Base-by-base conservation (phyloP, 2,113 vertebrate genomes). In the Zingel zingel region DNA sequence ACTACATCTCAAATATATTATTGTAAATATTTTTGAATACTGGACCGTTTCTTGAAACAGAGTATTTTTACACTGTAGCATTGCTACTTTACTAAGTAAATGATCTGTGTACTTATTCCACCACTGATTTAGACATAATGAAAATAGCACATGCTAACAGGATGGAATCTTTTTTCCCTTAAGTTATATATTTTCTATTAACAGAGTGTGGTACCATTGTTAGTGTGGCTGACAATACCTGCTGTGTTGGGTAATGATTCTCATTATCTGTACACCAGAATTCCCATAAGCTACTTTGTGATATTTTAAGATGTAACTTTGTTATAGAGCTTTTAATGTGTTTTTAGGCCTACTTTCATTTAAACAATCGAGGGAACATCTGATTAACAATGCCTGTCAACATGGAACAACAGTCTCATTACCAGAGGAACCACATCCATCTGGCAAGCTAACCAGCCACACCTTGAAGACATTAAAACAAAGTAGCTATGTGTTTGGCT, bases 391-490 rank as follows among this genome's bases (percentile, higher is more conserved):
- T 45, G 54, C 87, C 81, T 83, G 81, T 88, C 91, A 89, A 45
- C 62, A 4, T 36, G n/a, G 21, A 82, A 73, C 76, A 83, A 79
- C 68, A 71, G 53, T 63, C 62, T 79, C 19, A 21, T 30, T 6
- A 54, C 6, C 30, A 54, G 33, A 48, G 14, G 63, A 50, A 56
- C 21, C 65, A 12, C 80, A 59, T 73, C 51, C 56, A 63, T 79
- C 76, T 88, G 78, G 82, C 74, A 74, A 30, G 65, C 39, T n/a
- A 76, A 59, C 3, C 59, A 12, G 56, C 75, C 92, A 45, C 90
- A 83, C 89, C 93, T 85, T 77, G 30, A 83, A 73, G 48, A 62
- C 67, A 71, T 87, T 87, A 82, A 81, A 77, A 79, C 61, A 86
- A 81, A 82, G 70, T 61, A 79, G 10, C 54, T 77, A 21, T 73